A percentile compares a stretch with the other conserved stretches of the same genome.
phyloP scores from a whole-genome alignment of 2,888 invertebrate genomes.

The Azorinus chamasolen region DNA sequence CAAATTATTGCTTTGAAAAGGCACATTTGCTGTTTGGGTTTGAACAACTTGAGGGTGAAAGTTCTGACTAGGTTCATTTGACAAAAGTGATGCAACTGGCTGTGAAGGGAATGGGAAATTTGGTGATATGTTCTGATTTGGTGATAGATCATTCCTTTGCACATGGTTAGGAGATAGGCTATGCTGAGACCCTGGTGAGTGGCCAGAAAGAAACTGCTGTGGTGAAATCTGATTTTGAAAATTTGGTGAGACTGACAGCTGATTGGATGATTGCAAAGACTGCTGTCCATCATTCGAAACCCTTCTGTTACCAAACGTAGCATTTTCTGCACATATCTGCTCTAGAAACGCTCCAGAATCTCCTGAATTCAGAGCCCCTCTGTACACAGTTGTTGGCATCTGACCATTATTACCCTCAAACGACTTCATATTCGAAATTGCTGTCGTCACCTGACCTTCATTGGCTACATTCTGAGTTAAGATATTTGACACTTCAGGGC shows the following conservation, averaged over 20 bases:
- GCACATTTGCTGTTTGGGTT: no score
- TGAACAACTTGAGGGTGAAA: neutral
- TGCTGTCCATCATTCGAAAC: slow-evolving; percentile 8
- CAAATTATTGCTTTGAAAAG: slow-evolving; percentile 1
- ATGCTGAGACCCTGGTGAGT: slow-evolving; percentile 50
- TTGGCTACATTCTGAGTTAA: neutral
- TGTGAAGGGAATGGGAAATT: neutral
- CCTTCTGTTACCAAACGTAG: neutral
- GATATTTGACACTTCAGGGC: slow-evolving; percentile 34
- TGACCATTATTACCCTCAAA: no score
- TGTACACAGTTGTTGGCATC: neutral
- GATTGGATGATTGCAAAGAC: slow-evolving; percentile 24
- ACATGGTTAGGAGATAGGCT: slow-evolving; percentile 41
- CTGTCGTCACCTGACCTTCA: no score
- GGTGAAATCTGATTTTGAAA: slow-evolving; percentile 38
- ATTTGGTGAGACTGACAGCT: slow-evolving; percentile 44
- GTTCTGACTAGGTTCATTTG: slow-evolving; percentile 1
- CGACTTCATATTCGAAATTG: no score
- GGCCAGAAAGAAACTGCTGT: slow-evolving; percentile 22
- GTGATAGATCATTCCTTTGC: no score
- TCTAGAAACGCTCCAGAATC: slow-evolving; percentile 27
- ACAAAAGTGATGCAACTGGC: no score
- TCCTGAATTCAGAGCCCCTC: slow-evolving; percentile 1
- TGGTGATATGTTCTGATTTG: slow-evolving; percentile 4
- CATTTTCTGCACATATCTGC: slow-evolving; percentile 29